Percentiles rank a stretch among this genome's conserved stretches.
phyloP scores from a whole-genome alignment of 2,888 invertebrate species.

The Choreutis nemorana region DNA sequence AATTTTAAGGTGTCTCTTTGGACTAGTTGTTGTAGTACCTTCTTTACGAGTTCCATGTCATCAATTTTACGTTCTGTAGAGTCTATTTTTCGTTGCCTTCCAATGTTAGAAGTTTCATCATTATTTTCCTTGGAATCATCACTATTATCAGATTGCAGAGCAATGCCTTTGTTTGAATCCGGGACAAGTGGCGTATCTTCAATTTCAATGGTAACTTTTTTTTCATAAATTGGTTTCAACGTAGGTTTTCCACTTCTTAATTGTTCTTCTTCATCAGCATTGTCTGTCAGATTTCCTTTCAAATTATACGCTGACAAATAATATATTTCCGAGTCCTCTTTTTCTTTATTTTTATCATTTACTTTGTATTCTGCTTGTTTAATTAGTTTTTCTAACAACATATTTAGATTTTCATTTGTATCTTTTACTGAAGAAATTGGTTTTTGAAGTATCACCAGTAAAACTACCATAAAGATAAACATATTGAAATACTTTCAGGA shows the following conservation, averaged over 20 bases:
- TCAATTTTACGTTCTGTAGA: no score
- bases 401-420: neutral
- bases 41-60: no score
- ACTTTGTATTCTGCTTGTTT: neutral
- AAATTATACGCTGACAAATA: no score
- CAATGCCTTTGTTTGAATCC: no score
- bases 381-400: neutral
- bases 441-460: neutral
- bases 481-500: neutral
- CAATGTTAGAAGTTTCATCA: no score
- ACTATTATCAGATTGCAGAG: no score
- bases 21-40: no score
- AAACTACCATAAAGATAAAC: neutral
- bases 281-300: neutral
- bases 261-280: slow-evolving; percentile 2
- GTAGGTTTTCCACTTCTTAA: neutral
- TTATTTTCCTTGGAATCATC: no score
- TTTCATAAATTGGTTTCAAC: slow-evolving; percentile 5
- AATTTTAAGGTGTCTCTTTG: no score
- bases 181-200: no score
- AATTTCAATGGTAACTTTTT: slow-evolving; percentile 9
- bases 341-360: neutral
- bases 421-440: neutral
- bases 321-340: no score
- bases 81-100: no score